Evolutionary conservation across 2,888 invertebrate genomes (phyloP), one percentile per base, ranked within the genome.

Genomic region (Spialia ferax): DNA sequence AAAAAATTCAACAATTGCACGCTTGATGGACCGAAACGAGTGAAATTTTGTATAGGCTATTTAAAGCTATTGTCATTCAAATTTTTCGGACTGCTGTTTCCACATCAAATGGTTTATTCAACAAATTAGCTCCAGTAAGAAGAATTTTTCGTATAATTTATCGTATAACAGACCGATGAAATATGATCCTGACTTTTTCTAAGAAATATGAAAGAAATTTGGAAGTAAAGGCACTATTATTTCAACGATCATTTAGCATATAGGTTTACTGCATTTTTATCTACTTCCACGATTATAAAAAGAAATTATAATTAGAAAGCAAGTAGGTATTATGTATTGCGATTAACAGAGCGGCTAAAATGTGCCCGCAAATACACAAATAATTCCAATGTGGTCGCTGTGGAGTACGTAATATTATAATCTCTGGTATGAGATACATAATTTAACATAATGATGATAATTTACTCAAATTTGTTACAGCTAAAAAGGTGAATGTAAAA

Each of bases 21-120:
- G 78, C 69, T 75, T 79, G 82, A 79, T 87, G 80, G 81, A 79
- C 81, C 84, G 85, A 77, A 79, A 81, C 84, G 75, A 79, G 83
- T 76, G 79, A 86, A 86, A 85, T 86, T 84, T 77, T 80, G 77
- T 77, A 82, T 81, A 77, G 73, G 73, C 69, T 52, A 66, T 72
- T 70, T 71, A 71, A 70, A 67, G 67, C 74, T 59, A 77, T 82
- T 80, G 83, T 84, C 75, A 75, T 70, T 69, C 55, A 48, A 67
- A 71, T 66, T 50, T 52, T 66, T 60, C 59, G 23, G 18, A 32
- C 11, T 45, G 32, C 52, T 38, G 38, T 52, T 69, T 66, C 61
- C 32, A 50, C 61, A 61, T 50, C 15, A 54, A 54, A 54, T 8
- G 29, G 15, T 4, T 10, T 29, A 54, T 54, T n/a, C 22, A 26